A percentile compares a stretch with the other conserved stretches of the same genome.
Evolutionary conservation across 1,140 invertebrate genomes (phyloP).

Genomic region (Uloborus diversus): DNA sequence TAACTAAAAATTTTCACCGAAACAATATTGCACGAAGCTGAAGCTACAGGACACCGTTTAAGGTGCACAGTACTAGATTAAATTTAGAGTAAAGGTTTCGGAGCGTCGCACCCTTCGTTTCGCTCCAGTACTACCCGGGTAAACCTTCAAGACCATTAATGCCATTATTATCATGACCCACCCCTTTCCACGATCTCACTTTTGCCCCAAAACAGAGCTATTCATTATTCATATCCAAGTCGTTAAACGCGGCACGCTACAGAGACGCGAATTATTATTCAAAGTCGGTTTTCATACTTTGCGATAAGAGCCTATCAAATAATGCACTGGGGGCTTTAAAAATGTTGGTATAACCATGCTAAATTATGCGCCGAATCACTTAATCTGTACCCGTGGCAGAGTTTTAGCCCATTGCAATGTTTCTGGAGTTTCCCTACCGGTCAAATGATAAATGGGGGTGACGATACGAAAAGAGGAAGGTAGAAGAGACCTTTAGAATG

Average conservation of each 20-base stretch:
- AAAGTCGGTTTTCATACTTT: conserved; percentile 12
- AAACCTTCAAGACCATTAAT: conserved; percentile 18
- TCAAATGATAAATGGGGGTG: conserved; percentile 1
- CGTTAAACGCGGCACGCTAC: conserved; percentile 36
- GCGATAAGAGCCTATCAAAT: conserved; percentile 43
- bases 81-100: background rate
- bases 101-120: background rate
- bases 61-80: background rate
- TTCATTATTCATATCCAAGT: conserved; percentile 40
- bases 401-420: background rate
- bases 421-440: background rate
- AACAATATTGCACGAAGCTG: too few relatives aligned
- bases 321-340: conserved; percentile 22
- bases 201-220: too few relatives aligned
- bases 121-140: background rate
- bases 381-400: conserved; percentile 8
- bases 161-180: background rate
- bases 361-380: conserved; percentile 23
- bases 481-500: conserved; percentile 1
- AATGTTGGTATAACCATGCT: conserved; percentile 3
- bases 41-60: background rate
- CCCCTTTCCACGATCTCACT: conserved; percentile 1
- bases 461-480: conserved; percentile 8
- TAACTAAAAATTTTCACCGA: too few relatives aligned
- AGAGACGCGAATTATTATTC: conserved; percentile 43